phyloP scores from a whole-genome alignment of 2,113 vertebrate species.

The Lanius collurio region DNA sequence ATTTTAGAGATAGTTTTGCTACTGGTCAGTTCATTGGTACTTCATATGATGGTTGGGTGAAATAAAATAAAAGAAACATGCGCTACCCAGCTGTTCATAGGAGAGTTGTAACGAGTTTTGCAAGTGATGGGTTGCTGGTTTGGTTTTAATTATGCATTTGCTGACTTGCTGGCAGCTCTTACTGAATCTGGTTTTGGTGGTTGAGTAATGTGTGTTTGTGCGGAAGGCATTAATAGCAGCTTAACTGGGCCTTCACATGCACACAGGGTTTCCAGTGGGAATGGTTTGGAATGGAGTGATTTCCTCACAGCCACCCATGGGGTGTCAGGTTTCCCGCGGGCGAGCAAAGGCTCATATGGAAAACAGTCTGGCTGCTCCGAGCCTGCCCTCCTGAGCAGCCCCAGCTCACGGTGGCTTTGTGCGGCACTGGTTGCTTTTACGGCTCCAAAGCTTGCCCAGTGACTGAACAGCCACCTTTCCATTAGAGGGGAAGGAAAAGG shows the following conservation, averaged over 20 bases:
- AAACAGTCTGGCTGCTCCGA: background rate
- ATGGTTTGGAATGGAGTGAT: background rate
- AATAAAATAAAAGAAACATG: background rate
- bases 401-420: background rate
- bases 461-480: background rate
- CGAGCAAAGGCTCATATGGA: background rate
- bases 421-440: background rate
- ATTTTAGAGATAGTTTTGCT: background rate
- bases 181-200: background rate
- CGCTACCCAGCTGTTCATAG: background rate
- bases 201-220: background rate
- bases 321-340: conserved; percentile 48
- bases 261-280: background rate
- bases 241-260: background rate
- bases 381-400: background rate
- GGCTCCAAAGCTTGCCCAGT: background rate
- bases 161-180: background rate
- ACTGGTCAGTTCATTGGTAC: background rate
- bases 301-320: conserved; percentile 32
- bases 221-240: conserved; percentile 3
- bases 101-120: background rate
- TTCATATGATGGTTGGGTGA: background rate
- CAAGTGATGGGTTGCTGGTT: background rate
- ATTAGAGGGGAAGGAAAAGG: background rate
- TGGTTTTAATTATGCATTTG: conserved; percentile 21